phyloP scores from a whole-genome alignment of 2,888 invertebrate genomes.

The Ceriagrion tenellum region DNA sequence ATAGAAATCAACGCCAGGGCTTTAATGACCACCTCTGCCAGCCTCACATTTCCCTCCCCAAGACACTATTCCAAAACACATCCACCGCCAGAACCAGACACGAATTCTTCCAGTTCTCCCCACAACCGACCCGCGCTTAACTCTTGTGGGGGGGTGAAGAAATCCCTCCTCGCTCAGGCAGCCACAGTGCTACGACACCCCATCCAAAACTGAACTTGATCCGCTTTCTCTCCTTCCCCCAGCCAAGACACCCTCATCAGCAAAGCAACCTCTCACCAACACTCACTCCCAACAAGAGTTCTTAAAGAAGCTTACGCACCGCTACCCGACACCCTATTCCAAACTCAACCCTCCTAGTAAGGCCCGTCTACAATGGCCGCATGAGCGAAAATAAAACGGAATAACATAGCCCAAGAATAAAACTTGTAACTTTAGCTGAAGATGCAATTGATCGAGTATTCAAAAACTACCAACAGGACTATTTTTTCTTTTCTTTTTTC shows the following conservation, averaged over 20 bases:
- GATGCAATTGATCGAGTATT: too few species aligned
- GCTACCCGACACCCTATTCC: neutral
- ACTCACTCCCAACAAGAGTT: neutral
- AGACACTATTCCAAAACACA: neutral
- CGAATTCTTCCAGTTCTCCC: neutral
- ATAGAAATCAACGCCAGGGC: constrained; percentile 61
- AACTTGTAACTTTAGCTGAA: too few species aligned
- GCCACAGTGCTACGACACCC: neutral
- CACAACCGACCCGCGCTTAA: neutral
- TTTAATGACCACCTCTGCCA: constrained; percentile 53
- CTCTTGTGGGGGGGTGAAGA: neutral
- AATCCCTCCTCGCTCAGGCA: neutral
- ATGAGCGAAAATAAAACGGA: too few species aligned
- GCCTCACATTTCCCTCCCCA: neutral
- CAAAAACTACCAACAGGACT: too few species aligned
- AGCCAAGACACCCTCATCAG: too few species aligned
- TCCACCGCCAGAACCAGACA: constrained; percentile 3
- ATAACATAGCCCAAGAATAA: too few species aligned
- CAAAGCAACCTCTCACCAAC: too few species aligned
- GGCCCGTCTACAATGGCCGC: too few species aligned
- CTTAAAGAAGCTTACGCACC: neutral
- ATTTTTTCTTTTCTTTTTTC: too few species aligned
- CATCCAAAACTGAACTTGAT: neutral
- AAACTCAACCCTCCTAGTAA: neutral
- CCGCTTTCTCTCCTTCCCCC: neutral